Evolutionary conservation across 1,140 invertebrate species (phyloP).

Genomic region (Drosophila ironensis): DNA sequence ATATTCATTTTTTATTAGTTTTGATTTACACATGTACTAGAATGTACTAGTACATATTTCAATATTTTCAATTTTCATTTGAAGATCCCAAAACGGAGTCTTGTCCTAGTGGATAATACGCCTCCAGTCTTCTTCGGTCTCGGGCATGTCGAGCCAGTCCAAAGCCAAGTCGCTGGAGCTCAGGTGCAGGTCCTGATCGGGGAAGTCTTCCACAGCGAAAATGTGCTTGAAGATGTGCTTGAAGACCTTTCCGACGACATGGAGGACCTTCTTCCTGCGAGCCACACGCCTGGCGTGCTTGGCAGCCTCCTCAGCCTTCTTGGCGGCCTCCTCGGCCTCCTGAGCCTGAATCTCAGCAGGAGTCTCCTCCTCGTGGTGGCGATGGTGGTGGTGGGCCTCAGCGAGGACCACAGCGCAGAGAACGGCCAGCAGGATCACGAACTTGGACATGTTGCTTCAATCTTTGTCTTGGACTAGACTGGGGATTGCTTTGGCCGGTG

Average conservation of each 20-base stretch:
- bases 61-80: neutral
- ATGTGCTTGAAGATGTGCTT: neutral
- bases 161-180: neutral
- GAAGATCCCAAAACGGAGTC: neutral
- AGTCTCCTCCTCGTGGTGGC: neutral
- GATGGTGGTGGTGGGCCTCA: neutral
- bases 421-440: neutral
- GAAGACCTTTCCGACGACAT: neutral
- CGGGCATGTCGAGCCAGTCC: neutral
- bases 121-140: neutral
- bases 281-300: neutral
- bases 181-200: neutral
- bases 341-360: neutral
- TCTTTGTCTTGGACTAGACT: neutral
- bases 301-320: too few relatives aligned
- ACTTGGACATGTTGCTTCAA: neutral
- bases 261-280: neutral
- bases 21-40: too few relatives aligned
- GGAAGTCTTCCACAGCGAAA: neutral
- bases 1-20: too few relatives aligned
- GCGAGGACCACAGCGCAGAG: neutral
- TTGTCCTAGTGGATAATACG: too few relatives aligned
- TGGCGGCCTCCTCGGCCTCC: too few relatives aligned
- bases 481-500: neutral
- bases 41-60: too few relatives aligned